phyloP scores from a whole-genome alignment of 2,113 vertebrate genomes.

The Brachypodius melanocephalos region DNA sequence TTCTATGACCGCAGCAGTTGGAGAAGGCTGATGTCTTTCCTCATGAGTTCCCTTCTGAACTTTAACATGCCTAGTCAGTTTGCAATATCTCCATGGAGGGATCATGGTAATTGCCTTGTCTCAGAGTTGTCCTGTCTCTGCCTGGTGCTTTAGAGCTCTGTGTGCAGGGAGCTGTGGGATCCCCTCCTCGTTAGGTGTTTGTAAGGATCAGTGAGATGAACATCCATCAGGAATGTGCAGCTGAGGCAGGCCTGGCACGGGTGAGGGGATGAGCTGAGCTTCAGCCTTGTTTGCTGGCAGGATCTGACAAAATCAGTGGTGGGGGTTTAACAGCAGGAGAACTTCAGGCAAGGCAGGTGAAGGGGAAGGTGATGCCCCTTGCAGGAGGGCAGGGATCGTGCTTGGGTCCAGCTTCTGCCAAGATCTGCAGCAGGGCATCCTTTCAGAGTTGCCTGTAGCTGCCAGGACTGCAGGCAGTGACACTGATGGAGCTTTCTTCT shows the following conservation, averaged over 20 bases:
- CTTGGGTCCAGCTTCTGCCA: not conserved
- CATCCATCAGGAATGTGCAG: not conserved
- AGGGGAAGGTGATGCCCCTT: not conserved
- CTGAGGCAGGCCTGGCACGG: not conserved
- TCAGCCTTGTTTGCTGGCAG: not conserved
- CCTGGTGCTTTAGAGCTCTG: not conserved
- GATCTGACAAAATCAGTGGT: not conserved
- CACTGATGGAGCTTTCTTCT: not conserved
- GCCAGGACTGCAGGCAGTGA: not conserved
- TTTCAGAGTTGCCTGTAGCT: not conserved
- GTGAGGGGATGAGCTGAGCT: not conserved
- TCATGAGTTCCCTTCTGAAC: not conserved
- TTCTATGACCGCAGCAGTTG: not conserved
- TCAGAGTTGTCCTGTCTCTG: not conserved
- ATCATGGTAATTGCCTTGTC: not conserved
- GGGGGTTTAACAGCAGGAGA: not conserved
- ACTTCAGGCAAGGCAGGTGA: not conserved
- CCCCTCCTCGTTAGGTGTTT: not conserved
- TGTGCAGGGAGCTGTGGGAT: not conserved
- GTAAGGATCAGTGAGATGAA: not conserved
- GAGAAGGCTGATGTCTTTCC: not conserved
- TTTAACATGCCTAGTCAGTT: not conserved
- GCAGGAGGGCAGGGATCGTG: fast-evolving
- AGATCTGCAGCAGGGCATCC: not conserved
- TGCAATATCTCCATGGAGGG: not conserved